Base-by-base conservation (phyloP, 2,888 invertebrate genomes). In the Pandemis heparana region DNA sequence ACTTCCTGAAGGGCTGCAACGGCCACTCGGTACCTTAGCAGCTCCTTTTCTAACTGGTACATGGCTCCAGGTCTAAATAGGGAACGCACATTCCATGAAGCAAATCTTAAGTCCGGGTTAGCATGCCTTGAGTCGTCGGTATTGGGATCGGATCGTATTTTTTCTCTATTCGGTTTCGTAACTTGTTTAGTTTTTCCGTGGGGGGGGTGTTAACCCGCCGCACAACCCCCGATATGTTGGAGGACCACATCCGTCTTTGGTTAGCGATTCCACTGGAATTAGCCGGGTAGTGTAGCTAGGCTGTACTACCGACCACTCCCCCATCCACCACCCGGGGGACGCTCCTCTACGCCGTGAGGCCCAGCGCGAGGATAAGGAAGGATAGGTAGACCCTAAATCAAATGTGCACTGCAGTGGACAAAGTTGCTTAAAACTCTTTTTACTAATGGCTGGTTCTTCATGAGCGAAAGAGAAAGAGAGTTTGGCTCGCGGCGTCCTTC, bases 291-390 rank as follows among this genome's bases (percentile, higher is more conserved):
- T 14, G 41, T 48, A 48, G 46, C 46, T 48, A 14, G 46, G 46
- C 65, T 65, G 65, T 65, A 65, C 65, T 16, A 65, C 65, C 65
- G 65, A 66, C 66, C 51, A 12, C 39, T 53, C 51, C 65, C 65
- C 66, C 38, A 51, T 65, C 65, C 65, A 23, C 65, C 65, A 65
- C 9, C 65, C 51, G 32, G 65, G 65, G 51, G 65, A 65, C 65
- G 65, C 65, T 32, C 65, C 65, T 65, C 65, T 65, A 65, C 65
- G 51, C 65, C 65, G 51, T 51, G 32, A 65, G 39, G 65, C 14
- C 38, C 65, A 65, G 46, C n/a, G n/a, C n/a, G n/a, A n/a, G n/a
- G n/a, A n/a, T n/a, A n/a, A 32, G 23, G 23, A 32, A 32, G 23
- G 23, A 32, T 2, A 32, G 23, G 4, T 32, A 32, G 23, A 32